Base-by-base conservation (phyloP, 2,888 invertebrate genomes). In the Camponotus fellah region DNA sequence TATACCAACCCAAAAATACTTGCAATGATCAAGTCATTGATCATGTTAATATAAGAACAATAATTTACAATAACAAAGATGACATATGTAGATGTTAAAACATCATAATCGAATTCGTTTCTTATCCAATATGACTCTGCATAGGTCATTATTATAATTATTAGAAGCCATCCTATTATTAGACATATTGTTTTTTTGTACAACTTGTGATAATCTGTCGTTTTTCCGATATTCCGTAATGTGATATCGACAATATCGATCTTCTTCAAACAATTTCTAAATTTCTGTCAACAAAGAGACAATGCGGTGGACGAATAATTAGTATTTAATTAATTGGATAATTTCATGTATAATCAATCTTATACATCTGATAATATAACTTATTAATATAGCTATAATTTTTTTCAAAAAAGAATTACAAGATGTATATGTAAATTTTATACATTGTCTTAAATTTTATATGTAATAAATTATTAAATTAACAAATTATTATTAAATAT, bases 1-100 rank as follows among this genome's bases (percentile, higher is more conserved):
- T 75, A 1, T 75, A 75, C 62, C 1, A 49, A 75, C 75, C 34
- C 5, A 9, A 75, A 21, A 46, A 62, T 62, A 46, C 46, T 75
- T 17, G 62, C 46, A 14, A n/a, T 62, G 46, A n/a, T 62, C 4
- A 75, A 12, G 34, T 62, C 75, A n/a, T 32, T 43, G 5, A 75
- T 9, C 3, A 34, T 9, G 10, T 75, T 75, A 21, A 62, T 34
- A 14, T 37, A 5, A 64, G 34, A 21, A 9, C 8, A 46, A 8
- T 74, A 64, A 3, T 43, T 17, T 4, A 2, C 17, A 26, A 26
- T 26, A 26, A 74, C 1, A n/a, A 74, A 43, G 2, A 43, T 4
- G 9, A 32, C 1, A 21, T 0, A 34, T 32, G n/a, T n/a, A n/a
- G 32, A 0, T n/a, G 6, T 32, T 26, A 14, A 9, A 17, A 0